Conservation (phyloP, 1,140 invertebrate genomes). For the Diachasmimorpha longicaudata region DNA sequence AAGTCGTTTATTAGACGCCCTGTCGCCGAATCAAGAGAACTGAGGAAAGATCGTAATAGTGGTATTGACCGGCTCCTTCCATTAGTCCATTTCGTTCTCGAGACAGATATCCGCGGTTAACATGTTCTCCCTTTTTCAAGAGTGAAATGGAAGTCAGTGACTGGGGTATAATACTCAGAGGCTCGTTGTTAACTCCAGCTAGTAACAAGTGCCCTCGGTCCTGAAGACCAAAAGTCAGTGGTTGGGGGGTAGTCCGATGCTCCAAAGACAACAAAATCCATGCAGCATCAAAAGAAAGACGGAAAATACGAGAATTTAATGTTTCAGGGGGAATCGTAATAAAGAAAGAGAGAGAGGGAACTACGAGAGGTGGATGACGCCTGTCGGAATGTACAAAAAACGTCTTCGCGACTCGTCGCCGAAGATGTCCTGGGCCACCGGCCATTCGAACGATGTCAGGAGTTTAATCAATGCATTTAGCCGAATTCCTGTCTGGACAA, state of each 20-base stretch:
- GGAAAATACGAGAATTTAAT: background rate
- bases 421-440: conserved; percentile 56
- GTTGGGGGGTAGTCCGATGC: background rate
- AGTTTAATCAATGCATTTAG: conserved; percentile 64
- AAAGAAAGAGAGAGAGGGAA: conserved; percentile 11
- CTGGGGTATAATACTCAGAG: conserved; percentile 22
- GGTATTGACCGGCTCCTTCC: background rate
- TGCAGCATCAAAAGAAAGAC: background rate
- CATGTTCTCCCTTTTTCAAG: background rate
- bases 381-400: conserved; percentile 41
- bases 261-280: background rate
- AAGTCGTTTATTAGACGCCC: conserved; percentile 29
- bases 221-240: background rate
- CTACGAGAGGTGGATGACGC: background rate
- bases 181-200: conserved; percentile 32
- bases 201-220: conserved; percentile 32
- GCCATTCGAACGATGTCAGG: conserved; percentile 54
- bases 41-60: background rate
- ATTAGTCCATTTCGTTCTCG: conserved; percentile 5
- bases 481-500: conserved; percentile 62
- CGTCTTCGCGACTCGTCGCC: conserved; percentile 42
- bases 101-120: conserved; percentile 1
- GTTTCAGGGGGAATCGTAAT: background rate
- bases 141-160: background rate
- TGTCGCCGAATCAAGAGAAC: conserved; percentile 17